Evolutionary conservation across 2,113 vertebrate species (phyloP).

Genomic region (Lophotis ruficrista): DNA sequence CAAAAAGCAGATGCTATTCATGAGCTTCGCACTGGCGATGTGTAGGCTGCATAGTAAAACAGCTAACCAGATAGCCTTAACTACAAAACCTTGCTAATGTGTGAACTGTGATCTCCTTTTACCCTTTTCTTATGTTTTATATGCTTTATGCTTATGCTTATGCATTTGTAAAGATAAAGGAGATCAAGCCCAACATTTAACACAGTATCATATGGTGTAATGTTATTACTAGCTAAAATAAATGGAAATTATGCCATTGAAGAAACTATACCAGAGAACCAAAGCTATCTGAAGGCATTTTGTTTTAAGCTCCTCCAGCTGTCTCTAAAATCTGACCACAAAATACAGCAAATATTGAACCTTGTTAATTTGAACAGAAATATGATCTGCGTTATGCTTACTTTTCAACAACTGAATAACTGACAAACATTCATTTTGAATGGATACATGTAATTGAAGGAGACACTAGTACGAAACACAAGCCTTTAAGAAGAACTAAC

Average conservation of each 20-base stretch:
- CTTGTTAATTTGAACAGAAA: background rate
- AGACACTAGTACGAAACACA: background rate
- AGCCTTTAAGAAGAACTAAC: background rate
- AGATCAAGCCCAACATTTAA: conserved; percentile 29
- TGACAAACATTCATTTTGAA: background rate
- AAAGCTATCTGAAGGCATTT: conserved; percentile 3
- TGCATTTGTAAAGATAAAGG: conserved; percentile 11
- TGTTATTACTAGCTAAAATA: conserved; percentile 22
- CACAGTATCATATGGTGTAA: conserved; percentile 33
- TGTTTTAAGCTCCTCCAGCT: background rate
- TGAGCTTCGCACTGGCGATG: background rate
- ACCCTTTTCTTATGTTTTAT: background rate
- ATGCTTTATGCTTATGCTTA: background rate
- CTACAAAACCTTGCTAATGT: conserved; percentile 39
- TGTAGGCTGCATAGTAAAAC: conserved; percentile 29
- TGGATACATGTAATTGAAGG: background rate
- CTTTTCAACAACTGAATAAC: background rate
- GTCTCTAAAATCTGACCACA: background rate
- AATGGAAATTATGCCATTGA: background rate
- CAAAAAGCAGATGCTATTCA: conserved; percentile 28
- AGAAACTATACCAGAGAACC: background rate
- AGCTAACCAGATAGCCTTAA: conserved; percentile 40
- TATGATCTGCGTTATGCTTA: background rate
- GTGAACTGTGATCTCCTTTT: background rate
- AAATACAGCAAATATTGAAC: conserved; percentile 20